phyloP scores from a whole-genome alignment of 2,888 invertebrate species.

The Euzetes globulus region DNA sequence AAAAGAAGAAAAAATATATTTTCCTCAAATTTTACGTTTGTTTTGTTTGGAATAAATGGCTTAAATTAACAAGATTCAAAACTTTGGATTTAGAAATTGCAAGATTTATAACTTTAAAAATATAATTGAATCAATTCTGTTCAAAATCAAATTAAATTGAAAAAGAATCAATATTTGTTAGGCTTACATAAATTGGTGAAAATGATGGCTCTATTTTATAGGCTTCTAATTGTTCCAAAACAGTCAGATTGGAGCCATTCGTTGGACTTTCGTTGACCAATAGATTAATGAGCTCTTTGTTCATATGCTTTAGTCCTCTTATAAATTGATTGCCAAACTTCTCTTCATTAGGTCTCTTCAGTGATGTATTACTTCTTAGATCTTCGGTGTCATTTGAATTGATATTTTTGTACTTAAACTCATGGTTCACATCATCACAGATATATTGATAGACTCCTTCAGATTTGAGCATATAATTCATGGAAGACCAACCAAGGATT shows the following conservation, averaged over 20 bases:
- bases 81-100: too few relatives aligned
- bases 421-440: conserved; percentile 28
- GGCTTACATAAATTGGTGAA: conserved; percentile 1
- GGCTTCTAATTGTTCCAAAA: conserved; percentile 2
- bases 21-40: too few relatives aligned
- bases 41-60: too few relatives aligned
- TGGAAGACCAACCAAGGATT: conserved; percentile 41
- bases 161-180: neutral
- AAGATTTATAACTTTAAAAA: too few relatives aligned
- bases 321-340: neutral
- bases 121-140: too few relatives aligned
- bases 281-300: neutral
- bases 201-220: neutral
- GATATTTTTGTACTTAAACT: neutral
- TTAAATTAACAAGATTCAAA: too few relatives aligned
- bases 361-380: neutral
- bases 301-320: neutral
- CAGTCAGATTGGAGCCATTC: neutral
- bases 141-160: neutral
- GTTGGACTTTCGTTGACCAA: neutral
- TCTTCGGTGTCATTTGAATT: neutral
- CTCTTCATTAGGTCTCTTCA: neutral
- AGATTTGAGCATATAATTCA: conserved; percentile 41
- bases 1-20: too few relatives aligned
- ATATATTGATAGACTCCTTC: conserved; percentile 40